phyloP scores from a whole-genome alignment of 2,797 vertebrate genomes.

The Garrulus glandarius region DNA sequence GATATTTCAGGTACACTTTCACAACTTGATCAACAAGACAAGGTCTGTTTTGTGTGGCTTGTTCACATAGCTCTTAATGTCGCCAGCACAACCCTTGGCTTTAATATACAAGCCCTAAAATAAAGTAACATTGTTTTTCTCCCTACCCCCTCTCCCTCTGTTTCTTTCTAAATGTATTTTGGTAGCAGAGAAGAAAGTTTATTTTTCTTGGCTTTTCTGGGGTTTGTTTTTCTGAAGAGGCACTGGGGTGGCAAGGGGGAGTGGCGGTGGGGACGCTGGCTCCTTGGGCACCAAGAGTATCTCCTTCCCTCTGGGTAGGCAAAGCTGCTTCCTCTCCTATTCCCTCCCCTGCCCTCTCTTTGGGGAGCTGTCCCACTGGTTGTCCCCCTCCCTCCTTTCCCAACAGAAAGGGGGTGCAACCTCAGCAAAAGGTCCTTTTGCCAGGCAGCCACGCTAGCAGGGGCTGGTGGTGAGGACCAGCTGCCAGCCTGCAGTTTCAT shows the following conservation, averaged over 20 bases:
- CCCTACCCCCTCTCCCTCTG: background rate
- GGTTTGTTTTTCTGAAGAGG: slow-evolving; percentile 8
- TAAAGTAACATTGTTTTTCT: background rate
- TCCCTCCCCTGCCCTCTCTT: background rate
- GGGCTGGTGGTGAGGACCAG: background rate
- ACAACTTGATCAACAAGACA: background rate
- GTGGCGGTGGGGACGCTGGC: rapidly evolving
- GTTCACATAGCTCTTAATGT: background rate
- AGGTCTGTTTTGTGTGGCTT: background rate
- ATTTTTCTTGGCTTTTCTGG: slow-evolving; percentile 29
- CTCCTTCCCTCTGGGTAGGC: background rate
- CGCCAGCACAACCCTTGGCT: background rate
- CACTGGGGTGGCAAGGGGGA: background rate
- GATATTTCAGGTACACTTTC: background rate
- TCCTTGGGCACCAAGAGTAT: background rate
- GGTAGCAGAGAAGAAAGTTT: background rate
- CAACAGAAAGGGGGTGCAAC: background rate
- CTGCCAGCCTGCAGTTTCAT: background rate
- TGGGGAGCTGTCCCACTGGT: background rate
- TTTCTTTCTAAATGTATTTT: background rate
- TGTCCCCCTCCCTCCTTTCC: background rate
- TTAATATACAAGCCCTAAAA: background rate
- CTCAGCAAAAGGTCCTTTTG: background rate
- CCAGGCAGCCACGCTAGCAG: background rate
- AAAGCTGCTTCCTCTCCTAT: background rate